Conservation (phyloP, 2,113 vertebrate species). For the Mormyrus lacerda region DNA sequence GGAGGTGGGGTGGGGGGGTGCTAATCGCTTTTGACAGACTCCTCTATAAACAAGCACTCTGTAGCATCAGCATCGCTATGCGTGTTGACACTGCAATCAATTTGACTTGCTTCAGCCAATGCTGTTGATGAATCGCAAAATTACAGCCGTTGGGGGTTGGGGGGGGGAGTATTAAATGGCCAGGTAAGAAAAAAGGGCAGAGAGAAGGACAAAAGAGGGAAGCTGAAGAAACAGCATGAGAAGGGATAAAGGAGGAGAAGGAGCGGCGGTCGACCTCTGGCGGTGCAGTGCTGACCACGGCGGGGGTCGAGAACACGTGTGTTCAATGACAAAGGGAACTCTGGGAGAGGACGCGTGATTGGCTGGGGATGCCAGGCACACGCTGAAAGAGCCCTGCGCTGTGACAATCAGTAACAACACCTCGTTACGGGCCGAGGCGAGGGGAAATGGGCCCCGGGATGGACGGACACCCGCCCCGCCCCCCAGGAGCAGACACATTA, state of each 20-base stretch:
- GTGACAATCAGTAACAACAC: conserved; percentile 3
- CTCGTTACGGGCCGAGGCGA: background rate
- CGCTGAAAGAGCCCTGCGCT: background rate
- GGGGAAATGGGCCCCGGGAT: background rate
- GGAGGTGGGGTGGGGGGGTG: background rate
- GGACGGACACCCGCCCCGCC: background rate
- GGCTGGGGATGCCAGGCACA: background rate
- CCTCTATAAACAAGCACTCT: conserved; percentile 36
- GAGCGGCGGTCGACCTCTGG: background rate
- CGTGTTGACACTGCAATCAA: conserved; percentile 49
- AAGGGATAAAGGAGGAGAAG: background rate
- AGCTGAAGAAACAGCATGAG: background rate
- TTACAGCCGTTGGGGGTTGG: conserved; percentile 37
- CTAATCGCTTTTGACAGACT: conserved; percentile 50
- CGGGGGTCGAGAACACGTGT: background rate
- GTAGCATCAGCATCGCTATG: conserved; percentile 45
- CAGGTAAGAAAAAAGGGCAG: too few relatives aligned
- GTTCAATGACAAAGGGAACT: background rate
- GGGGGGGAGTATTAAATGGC: too few relatives aligned
- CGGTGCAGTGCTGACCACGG: background rate
- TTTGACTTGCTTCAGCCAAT: conserved; percentile 39
- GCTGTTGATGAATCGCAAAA: conserved; percentile 51
- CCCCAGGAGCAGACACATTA: conserved; percentile 1
- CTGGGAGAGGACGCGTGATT: background rate
- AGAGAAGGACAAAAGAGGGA: background rate